phyloP scores from a whole-genome alignment of 2,113 vertebrate genomes.

The Ceuthmochares aereus region DNA sequence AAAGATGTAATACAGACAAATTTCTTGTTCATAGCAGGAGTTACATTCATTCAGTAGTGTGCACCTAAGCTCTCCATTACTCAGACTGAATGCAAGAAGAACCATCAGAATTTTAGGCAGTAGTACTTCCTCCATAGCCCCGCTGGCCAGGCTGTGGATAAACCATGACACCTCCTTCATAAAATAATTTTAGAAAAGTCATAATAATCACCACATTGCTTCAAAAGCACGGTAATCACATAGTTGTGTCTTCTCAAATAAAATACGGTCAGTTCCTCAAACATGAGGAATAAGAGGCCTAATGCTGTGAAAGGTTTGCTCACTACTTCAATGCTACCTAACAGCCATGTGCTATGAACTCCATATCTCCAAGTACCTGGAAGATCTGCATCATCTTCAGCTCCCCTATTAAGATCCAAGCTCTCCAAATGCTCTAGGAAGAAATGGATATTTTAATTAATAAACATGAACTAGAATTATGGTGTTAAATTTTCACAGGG shows the following conservation, averaged over 20 bases:
- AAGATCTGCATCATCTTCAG: neutral
- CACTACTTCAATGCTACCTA: neutral
- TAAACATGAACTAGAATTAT: neutral
- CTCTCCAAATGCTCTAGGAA: neutral
- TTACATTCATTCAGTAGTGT: accelerated
- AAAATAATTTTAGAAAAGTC: neutral
- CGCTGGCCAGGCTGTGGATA: no score
- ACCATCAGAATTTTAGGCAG: neutral
- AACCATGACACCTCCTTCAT: no score
- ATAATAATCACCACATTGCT: neutral
- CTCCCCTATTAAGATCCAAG: neutral
- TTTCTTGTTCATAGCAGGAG: neutral
- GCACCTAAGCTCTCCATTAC: neutral
- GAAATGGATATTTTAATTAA: neutral
- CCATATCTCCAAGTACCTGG: accelerated
- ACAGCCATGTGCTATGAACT: accelerated
- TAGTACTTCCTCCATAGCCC: neutral
- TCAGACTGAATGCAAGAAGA: neutral
- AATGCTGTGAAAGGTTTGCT: neutral
- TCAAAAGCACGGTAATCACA: neutral
- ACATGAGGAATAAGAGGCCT: neutral
- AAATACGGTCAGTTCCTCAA: neutral
- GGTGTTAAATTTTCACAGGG: neutral
- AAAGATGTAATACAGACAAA: neutral
- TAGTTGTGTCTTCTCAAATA: neutral